These are phyloP conservation scores for Drosophila basisetae DNA, from an alignment of 2,888 invertebrate genomes.

Conservation along the genomic window DNA sequence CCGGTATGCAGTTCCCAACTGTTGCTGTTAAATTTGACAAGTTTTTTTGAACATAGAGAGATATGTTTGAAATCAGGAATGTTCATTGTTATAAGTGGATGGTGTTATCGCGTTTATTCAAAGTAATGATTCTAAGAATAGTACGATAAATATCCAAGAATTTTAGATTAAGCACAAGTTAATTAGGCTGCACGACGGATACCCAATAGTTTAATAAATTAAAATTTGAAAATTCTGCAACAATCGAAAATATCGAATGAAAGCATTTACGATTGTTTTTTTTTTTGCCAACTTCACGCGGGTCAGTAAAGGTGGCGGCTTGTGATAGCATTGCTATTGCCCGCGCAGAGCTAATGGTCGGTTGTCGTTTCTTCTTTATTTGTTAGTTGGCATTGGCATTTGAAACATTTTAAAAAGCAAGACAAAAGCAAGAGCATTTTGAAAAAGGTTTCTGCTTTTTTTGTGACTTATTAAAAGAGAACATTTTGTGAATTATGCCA, in stretches of 20 bases:
- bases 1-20: background rate
- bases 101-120: background rate
- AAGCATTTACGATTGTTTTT: conserved; percentile 7
- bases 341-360: conserved; percentile 40
- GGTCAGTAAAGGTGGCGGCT: conserved; percentile 40
- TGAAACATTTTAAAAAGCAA: conserved; percentile 7
- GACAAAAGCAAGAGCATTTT: conserved; percentile 3
- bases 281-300: conserved; percentile 23
- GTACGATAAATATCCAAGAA: background rate
- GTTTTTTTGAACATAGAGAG: background rate
- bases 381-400: background rate
- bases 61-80: background rate
- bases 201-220: background rate
- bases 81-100: too few species aligned
- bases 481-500: conserved; percentile 61
- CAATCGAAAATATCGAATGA: conserved; percentile 30
- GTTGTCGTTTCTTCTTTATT: conserved; percentile 5
- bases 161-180: background rate
- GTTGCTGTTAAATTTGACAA: background rate
- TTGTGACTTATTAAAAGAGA: background rate
- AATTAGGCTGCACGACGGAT: background rate
- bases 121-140: background rate
- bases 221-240: background rate
- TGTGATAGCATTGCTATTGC: conserved; percentile 46
- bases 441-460: background rate